Conservation (phyloP, 2,888 invertebrate genomes). For the Coronaproctus castanopsis region DNA sequence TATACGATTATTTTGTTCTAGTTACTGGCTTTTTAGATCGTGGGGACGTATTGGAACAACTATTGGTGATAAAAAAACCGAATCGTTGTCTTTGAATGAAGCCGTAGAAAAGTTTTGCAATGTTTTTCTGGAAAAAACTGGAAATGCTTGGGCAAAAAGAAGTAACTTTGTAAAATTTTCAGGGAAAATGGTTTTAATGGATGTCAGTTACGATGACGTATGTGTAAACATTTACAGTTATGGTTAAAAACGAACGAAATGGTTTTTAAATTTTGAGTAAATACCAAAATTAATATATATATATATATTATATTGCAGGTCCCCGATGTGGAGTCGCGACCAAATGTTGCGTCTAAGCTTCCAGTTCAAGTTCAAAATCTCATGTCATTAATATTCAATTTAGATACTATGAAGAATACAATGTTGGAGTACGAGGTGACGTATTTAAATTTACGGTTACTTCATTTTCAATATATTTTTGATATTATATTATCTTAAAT, state of each 20-base stretch:
- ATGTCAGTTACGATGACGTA: constrained; percentile 62
- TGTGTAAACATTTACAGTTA: neutral
- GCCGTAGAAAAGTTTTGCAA: constrained; percentile 42
- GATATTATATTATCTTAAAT: too few relatives aligned
- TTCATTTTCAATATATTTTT: neutral
- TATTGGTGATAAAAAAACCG: constrained; percentile 55
- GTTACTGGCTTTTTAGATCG: constrained; percentile 63
- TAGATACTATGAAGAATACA: constrained; percentile 74
- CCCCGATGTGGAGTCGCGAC: neutral
- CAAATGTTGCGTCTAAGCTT: constrained; percentile 37
- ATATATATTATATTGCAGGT: too few relatives aligned
- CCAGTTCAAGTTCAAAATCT: constrained; percentile 58
- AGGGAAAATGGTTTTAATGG: constrained; percentile 60
- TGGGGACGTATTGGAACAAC: constrained; percentile 96
- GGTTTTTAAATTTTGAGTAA: too few relatives aligned
- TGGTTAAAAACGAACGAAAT: too few relatives aligned
- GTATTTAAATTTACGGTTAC: constrained; percentile 14
- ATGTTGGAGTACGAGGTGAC: constrained; percentile 81
- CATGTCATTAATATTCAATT: constrained; percentile 70
- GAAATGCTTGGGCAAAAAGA: constrained; percentile 53
- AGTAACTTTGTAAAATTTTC: constrained; percentile 34
- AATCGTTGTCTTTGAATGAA: constrained; percentile 28
- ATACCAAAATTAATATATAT: too few relatives aligned
- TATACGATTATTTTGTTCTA: constrained; percentile 21
- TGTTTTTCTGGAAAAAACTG: constrained; percentile 43